Base-by-base conservation (phyloP, 1,140 invertebrate species). In the Holotrichia oblita region DNA sequence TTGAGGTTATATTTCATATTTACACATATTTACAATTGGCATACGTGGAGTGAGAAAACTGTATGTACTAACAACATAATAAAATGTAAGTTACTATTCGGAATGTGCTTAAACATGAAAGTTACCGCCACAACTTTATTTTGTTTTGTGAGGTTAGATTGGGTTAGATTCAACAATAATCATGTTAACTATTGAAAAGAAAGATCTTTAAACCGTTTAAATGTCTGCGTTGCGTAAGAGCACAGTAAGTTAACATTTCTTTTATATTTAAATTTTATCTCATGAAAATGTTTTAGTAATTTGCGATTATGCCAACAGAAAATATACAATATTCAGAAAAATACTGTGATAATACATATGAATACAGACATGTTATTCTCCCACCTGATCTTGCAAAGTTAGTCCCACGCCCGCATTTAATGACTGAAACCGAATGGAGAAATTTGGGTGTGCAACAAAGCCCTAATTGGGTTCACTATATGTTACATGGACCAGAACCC, bases 341-440 rank as follows among this genome's bases (percentile, higher is more conserved):
- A 87, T 98, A 98, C 84, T 91, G 86, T 79, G 95, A 96, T 87
- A 93, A 94, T 82, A 91, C 92, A 79, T 96, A 92, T 84, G 95
- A 96, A 85, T 96, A 96, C 86, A 93, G 97, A 81, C 97, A 99
- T 90, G 97, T 99, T 0, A 96, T 98, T 84, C 87, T 99, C 41
- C 97, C 97, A 2, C 89, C 91, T 73, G 96, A 98, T 80, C 89
- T 98, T 75, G 95, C 95, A 0, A 94, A 93, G 82, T 87, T 93
- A 69, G 95, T 99, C 9, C 97, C 97, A 7, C 94, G 95, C 84
- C 93, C 93, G 10, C 96, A 98, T 86, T 88, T 98, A 40, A 98
- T 99, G 97, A 94, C 95, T 0, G 97, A 99, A 88, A 93, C 93
- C 0, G 97, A 99, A 89, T 99, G 98, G 97, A 89, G 97, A 78